Base-by-base conservation (phyloP, 2,113 vertebrate genomes). In the Percopsis transmontana region DNA sequence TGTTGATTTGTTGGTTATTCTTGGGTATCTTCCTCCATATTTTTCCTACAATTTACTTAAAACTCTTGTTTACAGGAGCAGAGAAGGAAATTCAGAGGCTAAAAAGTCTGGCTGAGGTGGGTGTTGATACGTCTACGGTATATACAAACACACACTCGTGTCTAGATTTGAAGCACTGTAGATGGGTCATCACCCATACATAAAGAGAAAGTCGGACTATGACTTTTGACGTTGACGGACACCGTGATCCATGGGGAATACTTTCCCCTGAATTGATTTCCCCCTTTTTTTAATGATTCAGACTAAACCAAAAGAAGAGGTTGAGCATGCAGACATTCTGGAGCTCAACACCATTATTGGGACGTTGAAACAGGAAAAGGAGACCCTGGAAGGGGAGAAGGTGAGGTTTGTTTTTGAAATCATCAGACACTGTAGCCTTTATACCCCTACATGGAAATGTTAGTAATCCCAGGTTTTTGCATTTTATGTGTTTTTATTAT, bases 21-120 rank as follows among this genome's bases (percentile, higher is more conserved):
- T 14, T n/a, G 16, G 8, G 13, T 41, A 2, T 56, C 63, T 58
- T 51, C 5, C 11, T 16, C 21, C 2, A 66, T 69, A 10, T 61
- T 44, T 53, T 1, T 1, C 0, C 23, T 58, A 1, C 19, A 68
- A 23, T 62, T 65, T 5, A 51, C 16, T 3, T n/a, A 6, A 70
- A 3, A 74, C 75, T 9, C 79, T 87, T 38, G 76, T 60, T 86
- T 93, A 76, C 70, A 98, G 96, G 85, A 81, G 93, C 95, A 68
- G 93, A 96, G 88, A 93, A 91, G 62, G 94, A 98, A 92, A 89
- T 94, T 18, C 79, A 85, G 84, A 93, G 88, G 79, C 84, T 95
- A 71, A 94, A 85, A 70, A 88, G 42, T 81, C 76, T 89, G 79
- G 70, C 85, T 70, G 91, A 94, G 93, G 96, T 94, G 94, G 92